Conservation (phyloP, 2,113 vertebrate species). For the Mirounga angustirostris region DNA sequence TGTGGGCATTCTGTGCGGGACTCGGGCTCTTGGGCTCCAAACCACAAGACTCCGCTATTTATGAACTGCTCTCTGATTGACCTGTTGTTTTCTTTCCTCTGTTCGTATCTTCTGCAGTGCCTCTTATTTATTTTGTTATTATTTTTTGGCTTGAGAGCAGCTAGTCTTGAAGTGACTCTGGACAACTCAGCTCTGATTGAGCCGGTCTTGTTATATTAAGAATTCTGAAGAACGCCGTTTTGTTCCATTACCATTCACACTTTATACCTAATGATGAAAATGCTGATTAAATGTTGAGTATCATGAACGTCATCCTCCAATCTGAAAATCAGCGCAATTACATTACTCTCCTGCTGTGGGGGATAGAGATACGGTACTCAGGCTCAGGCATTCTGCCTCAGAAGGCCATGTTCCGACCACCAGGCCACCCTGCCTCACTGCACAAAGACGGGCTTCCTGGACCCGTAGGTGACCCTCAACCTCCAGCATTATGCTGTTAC, state of each 20-base stretch:
- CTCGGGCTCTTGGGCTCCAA: background rate
- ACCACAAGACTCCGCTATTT: background rate
- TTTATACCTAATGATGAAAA: constrained; percentile 51
- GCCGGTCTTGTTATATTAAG: background rate
- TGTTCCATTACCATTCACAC: constrained; percentile 25
- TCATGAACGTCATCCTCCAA: background rate
- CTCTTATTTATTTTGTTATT: background rate
- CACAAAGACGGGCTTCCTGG: background rate
- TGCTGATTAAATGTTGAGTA: background rate
- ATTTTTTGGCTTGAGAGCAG: background rate
- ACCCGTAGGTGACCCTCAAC: accelerated
- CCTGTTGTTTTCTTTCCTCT: background rate
- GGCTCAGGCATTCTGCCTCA: background rate
- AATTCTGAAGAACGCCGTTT: constrained; percentile 33
- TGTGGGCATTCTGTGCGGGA: background rate
- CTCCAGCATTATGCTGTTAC: accelerated
- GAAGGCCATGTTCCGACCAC: accelerated
- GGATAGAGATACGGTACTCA: background rate
- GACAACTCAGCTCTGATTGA: background rate
- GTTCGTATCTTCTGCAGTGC: background rate
- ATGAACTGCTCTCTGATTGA: background rate
- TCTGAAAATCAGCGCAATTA: background rate
- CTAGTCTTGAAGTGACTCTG: constrained; percentile 13
- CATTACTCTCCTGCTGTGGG: background rate
- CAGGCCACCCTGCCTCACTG: background rate